Evolutionary conservation across 2,888 invertebrate species (phyloP).

Genomic region (Endotricha flammealis): DNA sequence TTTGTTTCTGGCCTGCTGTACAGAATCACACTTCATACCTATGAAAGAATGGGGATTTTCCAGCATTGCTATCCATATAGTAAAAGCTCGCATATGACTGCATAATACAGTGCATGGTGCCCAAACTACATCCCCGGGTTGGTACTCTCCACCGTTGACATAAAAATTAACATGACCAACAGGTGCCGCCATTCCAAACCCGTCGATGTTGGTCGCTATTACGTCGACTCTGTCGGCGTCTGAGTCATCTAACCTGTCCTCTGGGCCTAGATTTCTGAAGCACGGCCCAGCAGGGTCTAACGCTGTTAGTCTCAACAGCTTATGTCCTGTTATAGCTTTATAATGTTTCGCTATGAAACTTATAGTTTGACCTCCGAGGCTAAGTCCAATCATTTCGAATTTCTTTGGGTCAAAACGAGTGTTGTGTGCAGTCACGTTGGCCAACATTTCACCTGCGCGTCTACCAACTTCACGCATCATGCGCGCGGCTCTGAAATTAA

Average conservation of each 20-base stretch:
- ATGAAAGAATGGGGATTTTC: constrained; percentile 27
- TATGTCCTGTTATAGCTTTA: constrained; percentile 22
- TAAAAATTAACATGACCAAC: constrained; percentile 22
- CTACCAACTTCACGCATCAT: constrained; percentile 22
- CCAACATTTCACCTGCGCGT: constrained; percentile 24
- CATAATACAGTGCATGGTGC: constrained; percentile 27
- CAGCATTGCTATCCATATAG: constrained; percentile 30
- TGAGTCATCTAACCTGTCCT: constrained; percentile 24
- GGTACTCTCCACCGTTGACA: constrained; percentile 16
- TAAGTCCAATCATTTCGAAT: constrained; percentile 23
- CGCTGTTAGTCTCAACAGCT: constrained; percentile 23
- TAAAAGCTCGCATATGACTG: constrained; percentile 28
- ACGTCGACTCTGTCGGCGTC: constrained; percentile 29
- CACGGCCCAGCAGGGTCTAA: constrained; percentile 29
- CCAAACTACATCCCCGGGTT: constrained; percentile 30
- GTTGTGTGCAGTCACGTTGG: constrained; percentile 15
- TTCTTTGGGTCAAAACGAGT: constrained; percentile 24
- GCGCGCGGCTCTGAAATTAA: constrained; percentile 18
- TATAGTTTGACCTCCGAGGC: constrained; percentile 26
- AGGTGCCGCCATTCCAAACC: constrained; percentile 24
- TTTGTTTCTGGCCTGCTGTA: constrained; percentile 32
- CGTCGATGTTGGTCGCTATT: constrained; percentile 27
- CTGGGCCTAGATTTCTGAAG: constrained; percentile 24
- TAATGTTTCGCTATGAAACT: constrained; percentile 26
- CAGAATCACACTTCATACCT: constrained; percentile 32